Base-by-base conservation (phyloP, 2,113 vertebrate genomes). In the Vulpes ferrilata region DNA sequence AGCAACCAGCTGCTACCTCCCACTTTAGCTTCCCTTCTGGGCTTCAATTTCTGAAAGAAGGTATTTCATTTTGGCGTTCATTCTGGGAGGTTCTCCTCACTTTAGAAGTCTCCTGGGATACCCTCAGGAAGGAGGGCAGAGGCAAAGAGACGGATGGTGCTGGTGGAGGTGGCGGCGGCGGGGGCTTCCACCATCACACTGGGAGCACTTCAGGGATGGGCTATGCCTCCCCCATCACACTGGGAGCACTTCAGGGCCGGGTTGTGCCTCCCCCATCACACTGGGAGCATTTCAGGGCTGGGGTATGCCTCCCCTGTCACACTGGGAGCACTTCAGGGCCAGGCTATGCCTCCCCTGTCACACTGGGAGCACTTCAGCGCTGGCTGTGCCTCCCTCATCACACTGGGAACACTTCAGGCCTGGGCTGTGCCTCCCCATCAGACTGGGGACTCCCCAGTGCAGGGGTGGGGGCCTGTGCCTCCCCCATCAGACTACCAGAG, bases 221-320 rank as follows among this genome's bases (percentile, higher is more conserved):
- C n/a, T 13, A 53, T 35, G 53, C 0, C 73, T 86, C 64, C 19
- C 1, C 48, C 10, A 0, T 30, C 25, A 2, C 53, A 10, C 0
- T 4, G n/a, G 60, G 67, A 20, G 15, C 10, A 20, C 27, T 48
- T 51, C 57, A 1, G 43, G 11, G 15, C 23, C 7, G 23, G 57
- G 27, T 10, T 51, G 1, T 30, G 86, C 7, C 64, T 74, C 80
- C 27, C 5, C 30, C 22, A 2, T 60, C 19, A 60, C 69, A 57
- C 16, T 48, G 71, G 60, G 38, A 12, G 35, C 32, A 23, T 67
- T 9, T 55, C 0, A 9, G 43, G 0, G 2, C 4, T 12, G 5
- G 43, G 43, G 5, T 43, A 43, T 43, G 43, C 43, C 43, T 43
- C 5, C 43, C 43, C 43, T 43, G 43, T 43, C 43, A 43, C 43